Evolutionary conservation across 2,888 invertebrate species (phyloP).

Genomic region (Aporophyla lueneburgensis): DNA sequence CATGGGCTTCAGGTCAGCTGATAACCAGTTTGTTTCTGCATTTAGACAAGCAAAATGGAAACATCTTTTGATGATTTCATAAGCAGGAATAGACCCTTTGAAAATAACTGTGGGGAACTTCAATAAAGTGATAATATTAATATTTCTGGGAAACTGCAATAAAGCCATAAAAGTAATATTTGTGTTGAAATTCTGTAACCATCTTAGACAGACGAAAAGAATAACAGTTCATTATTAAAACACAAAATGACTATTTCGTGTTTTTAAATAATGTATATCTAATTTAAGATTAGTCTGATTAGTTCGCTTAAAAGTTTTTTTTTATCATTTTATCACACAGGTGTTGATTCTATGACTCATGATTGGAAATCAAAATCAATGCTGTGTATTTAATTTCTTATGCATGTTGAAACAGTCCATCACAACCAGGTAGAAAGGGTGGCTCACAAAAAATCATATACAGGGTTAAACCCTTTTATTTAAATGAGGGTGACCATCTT

Average conservation of each 20-base stretch:
- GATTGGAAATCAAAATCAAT: neutral
- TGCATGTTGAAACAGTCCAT: conserved; percentile 5
- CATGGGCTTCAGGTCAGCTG: conserved; percentile 26
- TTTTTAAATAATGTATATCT: conserved; percentile 9
- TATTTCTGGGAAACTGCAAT: neutral
- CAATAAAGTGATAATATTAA: neutral
- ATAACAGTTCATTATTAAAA: neutral
- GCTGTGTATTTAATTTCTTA: neutral
- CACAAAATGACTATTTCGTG: neutral
- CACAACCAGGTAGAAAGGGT: conserved; percentile 17
- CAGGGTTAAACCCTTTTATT: neutral
- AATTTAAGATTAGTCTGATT: neutral
- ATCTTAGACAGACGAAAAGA: too few relatives aligned
- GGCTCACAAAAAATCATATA: conserved; percentile 3
- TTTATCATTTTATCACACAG: conserved; percentile 4
- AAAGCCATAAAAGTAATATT: neutral
- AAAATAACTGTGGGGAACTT: neutral
- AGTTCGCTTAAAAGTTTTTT: neutral
- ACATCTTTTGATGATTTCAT: neutral
- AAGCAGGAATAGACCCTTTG: neutral
- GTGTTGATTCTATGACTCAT: conserved; percentile 11
- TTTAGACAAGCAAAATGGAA: neutral
- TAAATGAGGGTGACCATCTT: conserved; percentile 33
- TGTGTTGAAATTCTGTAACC: neutral
- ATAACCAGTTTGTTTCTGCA: conserved; percentile 20